phyloP scores from a whole-genome alignment of 2,888 invertebrate species.

The Leptarthrus brevirostris region DNA sequence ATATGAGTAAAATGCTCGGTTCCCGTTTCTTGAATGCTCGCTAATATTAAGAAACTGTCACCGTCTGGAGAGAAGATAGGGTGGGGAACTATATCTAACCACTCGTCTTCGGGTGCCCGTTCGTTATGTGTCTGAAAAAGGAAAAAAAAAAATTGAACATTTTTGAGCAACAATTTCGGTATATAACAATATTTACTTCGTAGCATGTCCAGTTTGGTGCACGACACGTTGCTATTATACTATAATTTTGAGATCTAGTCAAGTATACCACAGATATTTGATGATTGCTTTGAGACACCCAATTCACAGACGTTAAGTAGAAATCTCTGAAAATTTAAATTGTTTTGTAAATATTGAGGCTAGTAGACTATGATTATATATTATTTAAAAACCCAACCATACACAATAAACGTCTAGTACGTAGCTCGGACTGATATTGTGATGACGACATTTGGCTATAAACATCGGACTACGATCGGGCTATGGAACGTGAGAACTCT shows the following conservation, averaged over 20 bases:
- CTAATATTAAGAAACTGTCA: slow-evolving; percentile 83
- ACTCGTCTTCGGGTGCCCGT: slow-evolving; percentile 84
- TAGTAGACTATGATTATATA: too few relatives aligned
- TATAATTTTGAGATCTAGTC: slow-evolving; percentile 92
- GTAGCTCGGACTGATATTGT: too few relatives aligned
- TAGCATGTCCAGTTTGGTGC: slow-evolving; percentile 86
- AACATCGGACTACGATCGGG: too few relatives aligned
- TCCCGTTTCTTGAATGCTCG: slow-evolving; percentile 85
- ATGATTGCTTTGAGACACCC: slow-evolving; percentile 82
- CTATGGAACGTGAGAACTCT: too few relatives aligned
- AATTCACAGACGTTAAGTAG: slow-evolving; percentile 91
- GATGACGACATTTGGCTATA: too few relatives aligned
- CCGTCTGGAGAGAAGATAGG: slow-evolving; percentile 87
- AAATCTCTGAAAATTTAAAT: slow-evolving; percentile 76
- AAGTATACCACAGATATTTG: slow-evolving; percentile 91
- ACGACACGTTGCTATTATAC: slow-evolving; percentile 86
- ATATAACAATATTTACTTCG: slow-evolving; percentile 73
- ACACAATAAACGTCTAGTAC: too few relatives aligned
- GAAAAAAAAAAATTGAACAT: neutral
- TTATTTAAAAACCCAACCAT: too few relatives aligned
- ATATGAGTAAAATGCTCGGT: slow-evolving; percentile 89
- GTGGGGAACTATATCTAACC: slow-evolving; percentile 87
- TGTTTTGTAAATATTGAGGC: neutral
- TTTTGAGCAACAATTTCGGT: too few relatives aligned
- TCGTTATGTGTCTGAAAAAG: slow-evolving; percentile 77